phyloP scores from a whole-genome alignment of 2,797 vertebrate genomes.

The Nasua narica region DNA sequence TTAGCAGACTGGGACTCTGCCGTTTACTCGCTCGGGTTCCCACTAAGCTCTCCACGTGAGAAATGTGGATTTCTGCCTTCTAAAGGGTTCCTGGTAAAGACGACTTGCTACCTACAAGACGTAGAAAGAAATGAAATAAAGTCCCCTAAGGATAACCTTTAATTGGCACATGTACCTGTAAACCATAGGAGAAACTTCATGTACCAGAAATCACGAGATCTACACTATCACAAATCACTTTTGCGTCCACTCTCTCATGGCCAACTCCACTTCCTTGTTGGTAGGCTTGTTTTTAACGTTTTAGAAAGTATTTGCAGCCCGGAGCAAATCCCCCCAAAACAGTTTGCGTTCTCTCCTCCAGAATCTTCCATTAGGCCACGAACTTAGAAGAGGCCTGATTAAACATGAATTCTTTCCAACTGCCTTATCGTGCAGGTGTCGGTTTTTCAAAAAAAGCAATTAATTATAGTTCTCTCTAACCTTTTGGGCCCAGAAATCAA shows the following conservation, averaged over 20 bases:
- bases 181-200: conserved; percentile 28
- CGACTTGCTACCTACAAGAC: conserved; percentile 62
- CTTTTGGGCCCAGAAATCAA: conserved; percentile 76
- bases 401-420: conserved; percentile 73
- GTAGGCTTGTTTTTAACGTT: conserved; percentile 53
- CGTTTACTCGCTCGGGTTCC: background rate
- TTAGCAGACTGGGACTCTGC: background rate
- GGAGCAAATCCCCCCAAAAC: conserved; percentile 17
- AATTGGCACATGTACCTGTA: conserved; percentile 64
- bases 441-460: conserved; percentile 63
- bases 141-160: conserved; percentile 64
- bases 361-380: conserved; percentile 72
- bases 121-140: conserved; percentile 55
- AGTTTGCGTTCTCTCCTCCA: conserved; percentile 56
- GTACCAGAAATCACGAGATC: background rate
- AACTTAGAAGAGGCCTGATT: conserved; percentile 73
- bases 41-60: conserved; percentile 40
- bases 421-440: conserved; percentile 67
- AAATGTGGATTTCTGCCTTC: conserved; percentile 26
- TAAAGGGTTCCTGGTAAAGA: conserved; percentile 59
- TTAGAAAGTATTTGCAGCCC: conserved; percentile 16
- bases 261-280: background rate
- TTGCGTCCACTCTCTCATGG: background rate
- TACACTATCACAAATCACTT: background rate
- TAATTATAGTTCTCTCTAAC: conserved; percentile 70